These are phyloP conservation scores for Spermophilus dauricus DNA, from an alignment of 2,113 vertebrate species.

Conservation along the genomic window DNA sequence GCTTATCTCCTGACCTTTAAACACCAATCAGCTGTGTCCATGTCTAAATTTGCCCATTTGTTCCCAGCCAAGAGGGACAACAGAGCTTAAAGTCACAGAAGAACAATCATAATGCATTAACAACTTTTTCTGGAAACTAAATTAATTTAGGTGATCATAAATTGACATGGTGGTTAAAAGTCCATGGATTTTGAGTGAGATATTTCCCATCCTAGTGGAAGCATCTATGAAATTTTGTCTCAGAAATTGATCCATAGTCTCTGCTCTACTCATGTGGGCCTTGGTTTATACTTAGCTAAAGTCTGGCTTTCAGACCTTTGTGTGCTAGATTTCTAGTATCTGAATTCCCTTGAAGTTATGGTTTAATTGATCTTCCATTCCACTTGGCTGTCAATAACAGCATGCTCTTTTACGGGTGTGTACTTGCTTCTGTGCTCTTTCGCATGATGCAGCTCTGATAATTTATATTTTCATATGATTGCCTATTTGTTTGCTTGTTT, in stretches of 20 bases:
- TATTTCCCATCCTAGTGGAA: not conserved
- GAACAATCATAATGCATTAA: not conserved
- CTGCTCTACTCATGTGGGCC: not conserved
- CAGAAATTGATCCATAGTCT: not conserved
- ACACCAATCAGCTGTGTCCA: not conserved
- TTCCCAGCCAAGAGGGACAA: not conserved
- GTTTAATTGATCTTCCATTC: not conserved
- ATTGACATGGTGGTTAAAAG: not conserved
- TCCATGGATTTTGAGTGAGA: not conserved
- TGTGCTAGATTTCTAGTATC: not conserved
- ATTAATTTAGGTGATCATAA: not conserved
- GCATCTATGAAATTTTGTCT: not conserved
- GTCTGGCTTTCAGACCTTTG: not conserved
- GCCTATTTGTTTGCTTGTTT: not conserved
- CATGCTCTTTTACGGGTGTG: not conserved
- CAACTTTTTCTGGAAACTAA: constrained; percentile 16
- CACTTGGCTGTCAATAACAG: not conserved
- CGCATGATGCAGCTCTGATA: not conserved
- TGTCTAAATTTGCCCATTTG: not conserved
- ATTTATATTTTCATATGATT: constrained; percentile 21
- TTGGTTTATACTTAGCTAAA: not conserved
- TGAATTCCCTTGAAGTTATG: not conserved
- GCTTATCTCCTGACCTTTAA: constrained; percentile 55
- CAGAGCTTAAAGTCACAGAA: not conserved
- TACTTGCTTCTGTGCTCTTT: not conserved